These are phyloP conservation scores for Cebus imitator DNA, from an alignment of 2,113 vertebrate species.

Conservation along the genomic window DNA sequence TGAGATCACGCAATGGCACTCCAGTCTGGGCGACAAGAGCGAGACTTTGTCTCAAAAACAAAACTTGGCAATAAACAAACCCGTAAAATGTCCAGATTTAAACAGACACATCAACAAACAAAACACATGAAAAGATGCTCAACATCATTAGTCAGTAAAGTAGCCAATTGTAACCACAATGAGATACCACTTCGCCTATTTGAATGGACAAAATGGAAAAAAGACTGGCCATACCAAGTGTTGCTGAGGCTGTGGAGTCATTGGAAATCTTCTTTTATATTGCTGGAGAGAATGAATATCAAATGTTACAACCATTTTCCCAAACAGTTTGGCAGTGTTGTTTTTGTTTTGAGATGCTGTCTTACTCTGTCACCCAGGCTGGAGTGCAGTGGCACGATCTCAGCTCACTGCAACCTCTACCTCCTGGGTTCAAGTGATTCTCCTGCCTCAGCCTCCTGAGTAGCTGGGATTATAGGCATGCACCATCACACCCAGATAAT, in stretches of 20 bases:
- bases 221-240: too few species aligned
- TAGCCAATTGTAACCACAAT: not conserved
- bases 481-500: too few species aligned
- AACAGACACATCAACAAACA: not conserved
- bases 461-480: too few species aligned
- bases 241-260: not conserved
- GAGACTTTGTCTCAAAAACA: too few species aligned
- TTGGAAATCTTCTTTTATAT: accelerated
- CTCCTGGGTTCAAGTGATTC: too few species aligned
- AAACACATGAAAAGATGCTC: not conserved
- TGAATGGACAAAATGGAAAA: not conserved
- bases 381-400: too few species aligned
- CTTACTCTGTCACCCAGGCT: too few species aligned
- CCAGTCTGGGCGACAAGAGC: too few species aligned
- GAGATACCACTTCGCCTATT: not conserved
- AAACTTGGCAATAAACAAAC: not conserved
- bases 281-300: not conserved
- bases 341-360: too few species aligned
- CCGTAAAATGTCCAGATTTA: not conserved
- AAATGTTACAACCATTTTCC: not conserved
- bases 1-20: too few species aligned
- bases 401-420: too few species aligned
- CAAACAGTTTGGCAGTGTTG: not conserved
- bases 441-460: too few species aligned
- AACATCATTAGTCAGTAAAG: not conserved